Evolutionary conservation across 2,113 vertebrate species (phyloP), one percentile per base, ranked within the genome.

Genomic region (Xiphias gladius): DNA sequence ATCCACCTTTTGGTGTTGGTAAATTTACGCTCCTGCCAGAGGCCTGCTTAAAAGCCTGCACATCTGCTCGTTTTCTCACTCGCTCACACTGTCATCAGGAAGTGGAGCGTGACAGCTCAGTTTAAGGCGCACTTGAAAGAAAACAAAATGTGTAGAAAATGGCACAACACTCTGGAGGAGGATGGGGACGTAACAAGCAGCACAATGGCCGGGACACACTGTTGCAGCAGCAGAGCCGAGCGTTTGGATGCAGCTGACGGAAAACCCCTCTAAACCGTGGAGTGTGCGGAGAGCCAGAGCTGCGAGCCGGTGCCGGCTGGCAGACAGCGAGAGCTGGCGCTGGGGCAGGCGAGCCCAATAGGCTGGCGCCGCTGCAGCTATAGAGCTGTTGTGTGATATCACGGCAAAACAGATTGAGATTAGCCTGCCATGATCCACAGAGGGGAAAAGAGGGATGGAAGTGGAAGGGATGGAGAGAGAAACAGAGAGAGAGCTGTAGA

Each of bases 321-420:
- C 91, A 79, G 83, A 62, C 50, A 10, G 41, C 13, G 1, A 69
- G 39, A 69, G 73, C 82, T 88, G 88, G 90, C 73, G 28, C 57
- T 0, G 67, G 63, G 73, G 81, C 54, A 24, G n/a, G 55, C n/a
- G 28, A 73, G 73, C 83, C 91, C 83, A 87, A 85, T 48, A 67
- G 89, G 78, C 83, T 91, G 86, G 89, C 82, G 66, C 81, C 7
- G 32, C 82, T 19, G 61, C 84, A 48, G 91, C 90, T 88, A 79
- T 64, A 77, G 89, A 86, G 79, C 86, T 69, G 81, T 72, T 92
- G 89, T 91, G 87, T 87, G 87, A 89, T 95, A 95, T 95, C 93
- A 68, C 91, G 83, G 75, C 5, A 58, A 94, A 95, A 93, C 94
- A 95, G 92, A 93, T 84, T 93, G 93, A 94, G 93, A 95, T 94